Conservation (phyloP, 2,888 invertebrate genomes). For the Margaritifera margaritifera region DNA sequence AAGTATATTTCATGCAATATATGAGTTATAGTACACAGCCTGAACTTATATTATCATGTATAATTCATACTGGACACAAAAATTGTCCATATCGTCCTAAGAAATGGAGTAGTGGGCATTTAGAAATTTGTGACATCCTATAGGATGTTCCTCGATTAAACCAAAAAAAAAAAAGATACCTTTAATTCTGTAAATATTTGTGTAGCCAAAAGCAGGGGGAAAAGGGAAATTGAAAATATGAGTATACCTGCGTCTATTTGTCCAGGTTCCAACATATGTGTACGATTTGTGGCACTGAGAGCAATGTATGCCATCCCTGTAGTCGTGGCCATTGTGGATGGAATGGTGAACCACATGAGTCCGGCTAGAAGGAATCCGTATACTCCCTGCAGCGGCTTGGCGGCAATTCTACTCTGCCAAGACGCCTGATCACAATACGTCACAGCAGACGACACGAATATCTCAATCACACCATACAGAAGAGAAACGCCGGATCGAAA, state of each 20-base stretch:
- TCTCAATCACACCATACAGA: slow-evolving; percentile 67
- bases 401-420: slow-evolving; percentile 72
- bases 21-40: no score
- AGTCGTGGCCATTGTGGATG: slow-evolving; percentile 72
- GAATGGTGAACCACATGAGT: slow-evolving; percentile 72
- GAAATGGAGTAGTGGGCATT: no score
- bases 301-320: slow-evolving; percentile 71
- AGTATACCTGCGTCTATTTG: slow-evolving; percentile 63
- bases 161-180: no score
- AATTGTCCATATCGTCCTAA: no score
- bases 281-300: slow-evolving; percentile 61
- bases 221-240: no score
- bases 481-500: slow-evolving; percentile 62
- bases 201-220: no score
- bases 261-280: slow-evolving; percentile 50
- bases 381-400: slow-evolving; percentile 70
- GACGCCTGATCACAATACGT: slow-evolving; percentile 71
- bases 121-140: no score
- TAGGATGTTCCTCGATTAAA: no score
- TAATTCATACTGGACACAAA: no score
- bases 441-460: slow-evolving; percentile 69
- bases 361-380: slow-evolving; percentile 72
- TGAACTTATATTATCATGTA: no score
- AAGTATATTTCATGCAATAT: no score
- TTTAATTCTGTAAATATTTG: no score